Evolutionary conservation across 2,113 vertebrate genomes (phyloP).

Genomic region (Brienomyrus longianalis): DNA sequence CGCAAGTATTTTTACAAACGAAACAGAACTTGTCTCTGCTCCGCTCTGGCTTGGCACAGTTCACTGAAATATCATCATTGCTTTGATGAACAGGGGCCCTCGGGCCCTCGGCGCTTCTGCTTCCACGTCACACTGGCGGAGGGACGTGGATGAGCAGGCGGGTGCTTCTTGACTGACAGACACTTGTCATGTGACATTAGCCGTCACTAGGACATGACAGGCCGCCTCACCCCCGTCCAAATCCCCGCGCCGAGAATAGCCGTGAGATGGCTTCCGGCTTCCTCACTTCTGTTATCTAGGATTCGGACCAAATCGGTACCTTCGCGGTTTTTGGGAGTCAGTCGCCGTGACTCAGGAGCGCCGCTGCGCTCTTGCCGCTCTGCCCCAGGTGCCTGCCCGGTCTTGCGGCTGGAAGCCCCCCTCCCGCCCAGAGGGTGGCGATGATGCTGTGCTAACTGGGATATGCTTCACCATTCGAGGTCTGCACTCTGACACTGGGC

Average conservation of each 20-base stretch:
- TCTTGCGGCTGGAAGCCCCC: background rate
- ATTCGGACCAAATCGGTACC: background rate
- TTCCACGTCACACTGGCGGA: background rate
- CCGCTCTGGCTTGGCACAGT: background rate
- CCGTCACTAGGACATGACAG: background rate
- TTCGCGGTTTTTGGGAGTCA: background rate
- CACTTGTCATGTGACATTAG: background rate
- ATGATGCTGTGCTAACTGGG: background rate
- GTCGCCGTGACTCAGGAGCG: background rate
- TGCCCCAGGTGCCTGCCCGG: background rate
- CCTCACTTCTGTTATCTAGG: background rate
- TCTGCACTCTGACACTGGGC: background rate
- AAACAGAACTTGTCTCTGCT: conserved; percentile 1
- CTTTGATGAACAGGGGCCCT: background rate
- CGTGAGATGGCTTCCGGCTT: background rate
- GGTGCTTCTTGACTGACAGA: background rate
- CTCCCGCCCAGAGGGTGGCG: background rate
- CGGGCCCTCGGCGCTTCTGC: background rate
- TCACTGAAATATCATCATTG: background rate
- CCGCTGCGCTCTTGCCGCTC: background rate
- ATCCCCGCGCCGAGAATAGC: background rate
- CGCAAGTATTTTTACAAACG: background rate
- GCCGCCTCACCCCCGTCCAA: background rate
- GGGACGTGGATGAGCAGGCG: no score
- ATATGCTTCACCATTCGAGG: background rate